phyloP scores from a whole-genome alignment of 2,888 invertebrate genomes.

The Microctonus hyperodae region DNA sequence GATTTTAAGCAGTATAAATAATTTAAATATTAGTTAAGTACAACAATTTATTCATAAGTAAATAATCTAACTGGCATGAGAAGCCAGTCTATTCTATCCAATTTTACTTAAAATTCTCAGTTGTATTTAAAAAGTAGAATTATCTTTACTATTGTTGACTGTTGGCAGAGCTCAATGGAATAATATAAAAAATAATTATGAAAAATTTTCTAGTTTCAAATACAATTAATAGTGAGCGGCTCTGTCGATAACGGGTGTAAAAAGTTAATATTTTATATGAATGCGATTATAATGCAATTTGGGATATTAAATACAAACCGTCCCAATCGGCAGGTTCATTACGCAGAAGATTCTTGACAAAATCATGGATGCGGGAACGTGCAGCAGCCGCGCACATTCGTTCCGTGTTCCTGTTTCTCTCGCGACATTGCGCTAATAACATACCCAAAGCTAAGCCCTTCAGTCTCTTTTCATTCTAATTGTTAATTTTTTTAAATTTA shows the following conservation, averaged over 20 bases:
- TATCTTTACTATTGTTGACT: too few species aligned
- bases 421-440: conserved; percentile 63
- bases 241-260: not conserved
- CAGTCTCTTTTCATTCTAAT: conserved; percentile 33
- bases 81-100: not conserved
- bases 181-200: not conserved
- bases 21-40: not conserved
- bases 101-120: too few species aligned
- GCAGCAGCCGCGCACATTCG: conserved; percentile 73
- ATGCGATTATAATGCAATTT: not conserved
- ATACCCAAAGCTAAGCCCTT: conserved; percentile 50
- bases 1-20: not conserved
- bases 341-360: conserved; percentile 69
- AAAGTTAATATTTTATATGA: conserved; percentile 3
- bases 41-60: not conserved
- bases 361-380: conserved; percentile 71
- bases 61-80: not conserved
- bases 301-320: conserved; percentile 59
- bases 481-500: not conserved
- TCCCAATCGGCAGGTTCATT: conserved; percentile 61
- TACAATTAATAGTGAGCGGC: not conserved
- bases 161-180: not conserved
- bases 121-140: not conserved
- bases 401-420: conserved; percentile 64
- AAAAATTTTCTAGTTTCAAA: not conserved